A percentile compares a stretch with the other conserved stretches of the same genome.
Conservation (phyloP, 2,113 vertebrate genomes). For the Prunella fulvescens region DNA sequence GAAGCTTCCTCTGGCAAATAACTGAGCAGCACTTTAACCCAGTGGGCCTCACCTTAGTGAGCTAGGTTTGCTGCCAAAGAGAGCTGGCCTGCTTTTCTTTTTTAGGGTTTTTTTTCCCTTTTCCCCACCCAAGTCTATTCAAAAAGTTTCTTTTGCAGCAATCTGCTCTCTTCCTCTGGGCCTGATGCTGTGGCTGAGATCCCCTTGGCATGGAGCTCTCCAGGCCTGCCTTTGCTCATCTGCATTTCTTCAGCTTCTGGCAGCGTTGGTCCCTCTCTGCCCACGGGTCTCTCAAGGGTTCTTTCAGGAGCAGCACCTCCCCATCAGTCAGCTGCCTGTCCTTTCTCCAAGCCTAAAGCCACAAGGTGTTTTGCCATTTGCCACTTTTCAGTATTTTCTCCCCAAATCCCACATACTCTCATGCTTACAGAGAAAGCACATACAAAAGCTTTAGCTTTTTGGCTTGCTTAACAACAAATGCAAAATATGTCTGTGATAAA, state of each 20-base stretch:
- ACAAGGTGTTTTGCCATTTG: not conserved
- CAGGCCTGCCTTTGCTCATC: not conserved
- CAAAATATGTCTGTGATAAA: not conserved
- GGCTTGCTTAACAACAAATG: not conserved
- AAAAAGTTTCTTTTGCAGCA: not conserved
- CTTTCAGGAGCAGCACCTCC: not conserved
- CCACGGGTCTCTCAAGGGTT: not conserved
- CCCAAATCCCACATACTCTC: not conserved
- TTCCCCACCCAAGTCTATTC: not conserved
- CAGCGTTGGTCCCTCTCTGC: not conserved
- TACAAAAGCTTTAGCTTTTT: not conserved
- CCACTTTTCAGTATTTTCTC: not conserved
- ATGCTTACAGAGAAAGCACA: not conserved
- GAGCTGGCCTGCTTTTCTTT: not conserved
- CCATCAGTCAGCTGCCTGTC: not conserved
- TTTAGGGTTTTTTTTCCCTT: not conserved
- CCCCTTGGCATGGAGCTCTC: not conserved
- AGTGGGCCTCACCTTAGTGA: not conserved
- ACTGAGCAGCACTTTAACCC: not conserved
- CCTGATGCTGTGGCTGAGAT: not conserved
- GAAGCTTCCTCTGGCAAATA: not conserved
- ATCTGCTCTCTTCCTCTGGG: not conserved
- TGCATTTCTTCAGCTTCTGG: not conserved
- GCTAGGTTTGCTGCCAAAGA: not conserved
- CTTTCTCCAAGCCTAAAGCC: not conserved